Conservation (phyloP, 2,797 vertebrate species). For the Gallinago solitaria region DNA sequence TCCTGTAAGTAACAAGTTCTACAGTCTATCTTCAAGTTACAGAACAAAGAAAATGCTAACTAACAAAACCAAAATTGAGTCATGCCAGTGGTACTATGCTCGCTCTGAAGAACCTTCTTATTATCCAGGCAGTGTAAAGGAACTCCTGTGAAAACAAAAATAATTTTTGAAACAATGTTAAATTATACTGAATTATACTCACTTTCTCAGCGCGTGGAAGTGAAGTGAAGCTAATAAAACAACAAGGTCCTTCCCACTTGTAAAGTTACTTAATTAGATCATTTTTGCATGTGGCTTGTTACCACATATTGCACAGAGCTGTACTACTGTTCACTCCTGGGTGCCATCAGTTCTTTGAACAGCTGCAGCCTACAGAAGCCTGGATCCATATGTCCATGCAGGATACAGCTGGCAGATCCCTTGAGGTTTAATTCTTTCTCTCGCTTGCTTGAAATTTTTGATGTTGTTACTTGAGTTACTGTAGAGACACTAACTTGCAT, state of each 20-base stretch:
- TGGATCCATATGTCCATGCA: neutral
- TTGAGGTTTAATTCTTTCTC: neutral
- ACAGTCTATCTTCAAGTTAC: constrained; percentile 5
- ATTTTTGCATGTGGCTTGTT: neutral
- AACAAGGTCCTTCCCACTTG: neutral
- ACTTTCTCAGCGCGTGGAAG: neutral
- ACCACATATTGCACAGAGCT: neutral
- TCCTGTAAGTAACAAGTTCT: constrained; percentile 84
- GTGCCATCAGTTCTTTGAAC: neutral
- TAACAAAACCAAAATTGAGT: neutral
- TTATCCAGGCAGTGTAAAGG: neutral
- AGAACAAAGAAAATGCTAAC: neutral
- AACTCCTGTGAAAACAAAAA: neutral
- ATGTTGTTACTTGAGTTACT: neutral
- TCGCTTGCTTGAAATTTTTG: neutral
- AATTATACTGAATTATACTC: neutral
- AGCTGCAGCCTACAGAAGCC: neutral
- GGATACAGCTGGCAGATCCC: neutral
- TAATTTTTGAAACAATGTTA: neutral
- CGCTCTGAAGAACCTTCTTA: neutral
- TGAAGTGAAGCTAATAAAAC: neutral
- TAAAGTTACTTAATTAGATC: neutral
- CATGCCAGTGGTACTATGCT: neutral
- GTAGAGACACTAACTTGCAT: neutral
- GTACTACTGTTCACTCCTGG: neutral